Conservation (phyloP, 2,888 invertebrate species). For the Trimorus sp. region DNA sequence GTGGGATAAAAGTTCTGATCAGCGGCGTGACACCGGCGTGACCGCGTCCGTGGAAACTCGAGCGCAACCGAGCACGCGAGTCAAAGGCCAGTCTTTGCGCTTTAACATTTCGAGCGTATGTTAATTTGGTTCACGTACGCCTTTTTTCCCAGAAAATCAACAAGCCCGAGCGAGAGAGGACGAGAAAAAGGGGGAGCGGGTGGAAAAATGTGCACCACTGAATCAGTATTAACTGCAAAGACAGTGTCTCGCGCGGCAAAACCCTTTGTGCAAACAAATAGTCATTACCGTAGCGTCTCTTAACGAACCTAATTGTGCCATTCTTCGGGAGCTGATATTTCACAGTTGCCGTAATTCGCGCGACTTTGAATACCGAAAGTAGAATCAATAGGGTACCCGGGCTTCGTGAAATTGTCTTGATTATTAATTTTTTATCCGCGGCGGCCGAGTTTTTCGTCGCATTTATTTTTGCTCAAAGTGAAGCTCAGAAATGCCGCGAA, state of each 20-base stretch:
- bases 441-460: not conserved
- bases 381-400: not conserved
- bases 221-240: conserved; percentile 26
- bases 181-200: not conserved
- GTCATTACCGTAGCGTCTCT: not conserved
- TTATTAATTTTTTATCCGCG: not conserved
- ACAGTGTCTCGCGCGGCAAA: conserved; percentile 3
- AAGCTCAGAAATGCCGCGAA: not conserved
- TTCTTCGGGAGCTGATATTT: no score
- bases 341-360: no score
- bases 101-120: conserved; percentile 30
- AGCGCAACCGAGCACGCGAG: conserved; percentile 8
- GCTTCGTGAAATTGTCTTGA: not conserved
- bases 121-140: conserved; percentile 17
- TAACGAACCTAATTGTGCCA: not conserved
- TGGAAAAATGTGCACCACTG: not conserved
- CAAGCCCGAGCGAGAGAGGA: no score
- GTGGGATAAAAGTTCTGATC: conserved; percentile 52
- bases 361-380: not conserved
- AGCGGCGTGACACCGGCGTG: conserved; percentile 5
- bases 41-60: not conserved
- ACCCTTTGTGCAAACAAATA: conserved; percentile 6
- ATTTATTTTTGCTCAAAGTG: conserved; percentile 16
- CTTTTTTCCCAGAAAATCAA: not conserved
- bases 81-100: conserved; percentile 33